Evolutionary conservation across 2,797 vertebrate genomes (phyloP), one percentile per base, ranked within the genome.

Genomic region (Uromys caudimaculatus): DNA sequence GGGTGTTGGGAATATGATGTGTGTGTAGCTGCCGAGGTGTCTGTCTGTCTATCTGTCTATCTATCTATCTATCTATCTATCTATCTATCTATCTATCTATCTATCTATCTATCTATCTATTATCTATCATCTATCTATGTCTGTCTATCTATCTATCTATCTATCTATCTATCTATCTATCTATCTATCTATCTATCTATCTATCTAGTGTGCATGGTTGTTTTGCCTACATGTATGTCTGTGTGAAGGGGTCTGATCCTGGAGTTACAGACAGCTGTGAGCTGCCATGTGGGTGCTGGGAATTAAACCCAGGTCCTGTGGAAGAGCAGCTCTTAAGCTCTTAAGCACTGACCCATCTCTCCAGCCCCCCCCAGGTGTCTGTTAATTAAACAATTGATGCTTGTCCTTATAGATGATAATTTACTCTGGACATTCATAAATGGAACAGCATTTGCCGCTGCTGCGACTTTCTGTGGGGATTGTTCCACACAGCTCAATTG

Each of bases 371-470:
- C 2, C 19, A 69, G n/a, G 67, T 73, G 10, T 47, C 27, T 44
- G 78, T 2, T 54, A 54, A 27, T 54, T 84, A 56, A 35, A 77
- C 47, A 69, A 47, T 62, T 94, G 76, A 29, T 47, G 35, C 0
- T 60, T 96, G 35, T 47, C 24, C 19, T 97, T 97, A 17, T 64
- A 38, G 94, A 91, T 95, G 91, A 91, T 95, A 10, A 75, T 76
- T 47, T 27, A 3, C 44, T 29, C 75, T 47, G 21, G 24, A 56
- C 38, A 4, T 23, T n/a, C 83, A 73, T 44, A 50, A 91, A 41
- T 89, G 75, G 23, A 73, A 14, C 19, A 41, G 71, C 6, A 19
- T 1, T 85, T 81, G 13, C 56, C 19, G 84, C 14, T 0, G 0
- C 1, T 35, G 82, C 14, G 35, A 44, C 75, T 71, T 84, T 52